Conservation (phyloP, 2,113 vertebrate genomes). For the Acrocephalus kingi region DNA sequence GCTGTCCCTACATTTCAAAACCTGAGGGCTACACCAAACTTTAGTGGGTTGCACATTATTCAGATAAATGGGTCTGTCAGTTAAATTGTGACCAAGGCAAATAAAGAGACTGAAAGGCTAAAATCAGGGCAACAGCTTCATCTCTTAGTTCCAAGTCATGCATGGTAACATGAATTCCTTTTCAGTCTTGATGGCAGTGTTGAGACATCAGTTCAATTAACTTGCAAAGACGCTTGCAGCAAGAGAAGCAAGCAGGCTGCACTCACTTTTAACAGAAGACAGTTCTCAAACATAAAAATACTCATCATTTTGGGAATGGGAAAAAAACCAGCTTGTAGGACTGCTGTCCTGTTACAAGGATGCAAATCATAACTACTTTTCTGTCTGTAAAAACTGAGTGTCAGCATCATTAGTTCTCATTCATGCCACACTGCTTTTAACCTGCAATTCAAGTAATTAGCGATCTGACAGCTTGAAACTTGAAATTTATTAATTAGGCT, state of each 20-base stretch:
- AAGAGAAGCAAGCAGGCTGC: background rate
- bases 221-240: background rate
- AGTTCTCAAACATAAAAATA: background rate
- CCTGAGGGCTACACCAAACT: background rate
- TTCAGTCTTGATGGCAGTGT: background rate
- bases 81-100: background rate
- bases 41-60: background rate
- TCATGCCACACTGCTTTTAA: conserved; percentile 26
- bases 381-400: background rate
- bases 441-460: conserved; percentile 58
- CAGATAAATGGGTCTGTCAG: background rate
- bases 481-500: conserved; percentile 60
- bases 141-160: background rate
- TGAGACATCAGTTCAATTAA: background rate
- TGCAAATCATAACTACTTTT: conserved; percentile 15
- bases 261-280: background rate
- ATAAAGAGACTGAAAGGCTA: background rate
- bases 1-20: background rate
- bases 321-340: background rate
- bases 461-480: conserved; percentile 39
- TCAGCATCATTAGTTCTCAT: conserved; percentile 15
- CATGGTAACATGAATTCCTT: background rate
- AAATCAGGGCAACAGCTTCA: background rate
- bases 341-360: background rate
- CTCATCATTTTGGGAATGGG: background rate